Evolutionary conservation across 2,113 vertebrate species (phyloP), one percentile per base, ranked within the genome.

Genomic region (Coregonus clupeaformis): DNA sequence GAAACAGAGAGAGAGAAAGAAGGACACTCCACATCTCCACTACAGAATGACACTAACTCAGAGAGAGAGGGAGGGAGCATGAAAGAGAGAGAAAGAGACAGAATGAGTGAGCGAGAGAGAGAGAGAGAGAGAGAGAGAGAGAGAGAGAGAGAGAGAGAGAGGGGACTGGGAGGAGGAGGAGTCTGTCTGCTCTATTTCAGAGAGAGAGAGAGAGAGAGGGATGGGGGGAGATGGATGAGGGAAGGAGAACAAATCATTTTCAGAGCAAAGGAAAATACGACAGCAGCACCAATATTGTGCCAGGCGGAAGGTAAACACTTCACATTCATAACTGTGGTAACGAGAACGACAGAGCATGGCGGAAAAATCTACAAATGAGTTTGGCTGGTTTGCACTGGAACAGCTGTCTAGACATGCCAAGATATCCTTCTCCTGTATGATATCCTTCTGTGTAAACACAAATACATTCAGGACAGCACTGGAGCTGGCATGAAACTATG

Each of bases 21-120:
- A 92, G 82, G 83, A 93, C 84, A 87, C 90, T 93, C 92, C 91
- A 93, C 93, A 93, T 93, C 86, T 91, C 92, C 89, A 93, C 90
- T 82, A 86, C 84, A 87, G 88, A 89, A 87, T 87, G 85, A 89
- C 90, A 91, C 90, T 88, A 88, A 92, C 88, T 89, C 81, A 84
- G 72, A 86, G 86, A 85, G 86, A 45, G 69, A 74, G 73, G 57
- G 72, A 57, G 66, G 49, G 63, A 47, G 74, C 36, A 68, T 71
- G 72, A 75, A 52, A 74, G 63, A 71, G 63, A 70, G 66, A n/a
- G 73, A 73, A 27, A 68, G 49, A 80, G 68, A 72, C 9, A 47
- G 69, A 74, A 72, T 1, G 85, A 88, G 90, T 36, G 72, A 57
- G 66, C 30, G 63, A 47, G 74, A 74, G 63, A 71, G 63, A 70